Conservation (phyloP, 2,888 invertebrate genomes). For the Spilosoma lubricipeda region DNA sequence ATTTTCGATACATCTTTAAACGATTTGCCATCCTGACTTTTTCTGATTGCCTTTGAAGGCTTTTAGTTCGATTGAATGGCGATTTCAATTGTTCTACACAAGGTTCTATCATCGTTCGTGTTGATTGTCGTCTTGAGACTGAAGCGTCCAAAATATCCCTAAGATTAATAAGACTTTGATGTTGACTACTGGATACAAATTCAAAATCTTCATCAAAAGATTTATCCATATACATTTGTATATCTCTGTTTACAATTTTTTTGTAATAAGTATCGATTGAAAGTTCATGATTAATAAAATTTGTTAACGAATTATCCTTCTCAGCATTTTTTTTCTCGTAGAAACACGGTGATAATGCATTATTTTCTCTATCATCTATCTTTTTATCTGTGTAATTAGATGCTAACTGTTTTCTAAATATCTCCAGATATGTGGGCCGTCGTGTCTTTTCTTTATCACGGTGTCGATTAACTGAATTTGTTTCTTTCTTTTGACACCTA, state of each 20-base stretch:
- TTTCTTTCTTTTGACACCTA: constrained; percentile 1
- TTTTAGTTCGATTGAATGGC: constrained; percentile 7
- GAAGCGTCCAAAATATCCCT: constrained; percentile 8
- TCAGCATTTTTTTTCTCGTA: not conserved
- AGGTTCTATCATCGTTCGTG: constrained; percentile 3
- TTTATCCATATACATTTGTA: constrained; percentile 10
- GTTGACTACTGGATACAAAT: not conserved
- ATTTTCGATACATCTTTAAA: constrained; percentile 8
- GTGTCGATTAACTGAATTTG: not conserved
- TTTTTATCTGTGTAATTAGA: not conserved
- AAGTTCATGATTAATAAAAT: not conserved
- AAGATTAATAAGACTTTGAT: constrained; percentile 4
- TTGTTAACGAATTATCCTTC: not conserved
- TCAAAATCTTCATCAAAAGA: constrained; percentile 1
- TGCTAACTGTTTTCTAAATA: constrained; percentile 11
- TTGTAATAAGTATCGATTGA: constrained; percentile 1
- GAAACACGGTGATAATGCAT: not conserved
- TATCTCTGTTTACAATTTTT: constrained; percentile 2
- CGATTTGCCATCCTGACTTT: constrained; percentile 14
- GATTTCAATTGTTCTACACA: not conserved
- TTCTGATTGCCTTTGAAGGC: constrained; percentile 13
- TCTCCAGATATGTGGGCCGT: constrained; percentile 12
- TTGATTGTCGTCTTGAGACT: constrained; percentile 8
- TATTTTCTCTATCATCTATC: not conserved
- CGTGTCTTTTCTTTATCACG: constrained; percentile 1